Conservation (phyloP, 2,113 vertebrate species). For the Holacanthus passer region DNA sequence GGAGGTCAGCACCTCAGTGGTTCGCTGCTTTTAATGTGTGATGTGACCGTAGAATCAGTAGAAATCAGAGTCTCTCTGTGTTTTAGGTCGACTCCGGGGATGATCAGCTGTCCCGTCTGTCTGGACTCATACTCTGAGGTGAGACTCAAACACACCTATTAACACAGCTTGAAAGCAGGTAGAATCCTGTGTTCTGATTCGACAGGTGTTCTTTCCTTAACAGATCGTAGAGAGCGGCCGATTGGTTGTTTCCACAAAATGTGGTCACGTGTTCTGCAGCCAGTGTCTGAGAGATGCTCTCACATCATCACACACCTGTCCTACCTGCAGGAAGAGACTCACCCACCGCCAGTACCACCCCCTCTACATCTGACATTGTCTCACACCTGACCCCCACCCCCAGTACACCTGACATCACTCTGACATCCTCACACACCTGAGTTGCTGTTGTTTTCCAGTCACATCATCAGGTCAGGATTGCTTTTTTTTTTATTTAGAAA, state of each 20-base stretch:
- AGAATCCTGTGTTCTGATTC: conserved; percentile 17
- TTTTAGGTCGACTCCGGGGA: conserved; percentile 85
- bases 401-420: conserved; percentile 88
- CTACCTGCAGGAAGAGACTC: conserved; percentile 95
- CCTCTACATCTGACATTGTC: conserved; percentile 88
- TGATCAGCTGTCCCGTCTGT: conserved; percentile 92
- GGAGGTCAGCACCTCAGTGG: too few relatives aligned
- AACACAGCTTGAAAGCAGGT: background rate
- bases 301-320: conserved; percentile 90
- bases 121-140: conserved; percentile 94
- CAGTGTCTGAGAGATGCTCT: conserved; percentile 94
- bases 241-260: conserved; percentile 94
- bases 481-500: background rate
- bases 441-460: background rate
- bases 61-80: background rate
- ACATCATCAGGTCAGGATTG: background rate
- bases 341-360: conserved; percentile 94
- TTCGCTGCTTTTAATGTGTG: too few relatives aligned
- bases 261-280: conserved; percentile 97
- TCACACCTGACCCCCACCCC: conserved; percentile 93
- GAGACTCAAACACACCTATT: conserved; percentile 54
- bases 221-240: conserved; percentile 93
- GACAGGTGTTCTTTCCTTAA: background rate
- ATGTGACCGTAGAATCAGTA: background rate
- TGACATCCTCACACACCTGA: background rate